These are phyloP conservation scores for Aspidiotus rigidus DNA, from an alignment of 2,888 invertebrate species.

Conservation along the genomic window DNA sequence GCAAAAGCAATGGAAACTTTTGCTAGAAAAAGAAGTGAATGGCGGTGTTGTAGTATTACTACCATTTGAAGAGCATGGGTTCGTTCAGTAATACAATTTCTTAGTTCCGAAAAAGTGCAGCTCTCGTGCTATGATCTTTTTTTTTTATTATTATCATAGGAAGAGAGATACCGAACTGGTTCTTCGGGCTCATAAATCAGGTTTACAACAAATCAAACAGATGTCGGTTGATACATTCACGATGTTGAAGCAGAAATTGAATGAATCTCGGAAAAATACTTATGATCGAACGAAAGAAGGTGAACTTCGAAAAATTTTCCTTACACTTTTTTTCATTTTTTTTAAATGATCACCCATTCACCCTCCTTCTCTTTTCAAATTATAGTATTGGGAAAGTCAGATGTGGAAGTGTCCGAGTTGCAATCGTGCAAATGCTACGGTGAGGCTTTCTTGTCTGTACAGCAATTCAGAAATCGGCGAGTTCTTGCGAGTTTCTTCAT, in stretches of 20 bases:
- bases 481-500: conserved; percentile 20
- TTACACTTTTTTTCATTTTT: too few relatives aligned
- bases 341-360: too few relatives aligned
- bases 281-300: conserved; percentile 9
- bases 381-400: neutral
- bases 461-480: conserved; percentile 16
- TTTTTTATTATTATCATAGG: neutral
- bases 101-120: too few relatives aligned
- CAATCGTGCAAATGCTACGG: conserved; percentile 26
- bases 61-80: conserved; percentile 18
- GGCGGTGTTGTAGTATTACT: conserved; percentile 14
- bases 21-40: conserved; percentile 61
- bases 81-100: neutral
- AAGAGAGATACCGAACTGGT: neutral
- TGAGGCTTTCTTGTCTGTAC: conserved; percentile 26
- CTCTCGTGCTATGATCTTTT: neutral
- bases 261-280: conserved; percentile 20
- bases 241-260: conserved; percentile 53
- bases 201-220: conserved; percentile 56
- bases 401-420: conserved; percentile 16
- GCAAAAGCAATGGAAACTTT: conserved; percentile 70
- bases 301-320: neutral
- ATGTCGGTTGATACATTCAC: conserved; percentile 60
- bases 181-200: conserved; percentile 17
- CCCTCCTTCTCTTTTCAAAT: too few relatives aligned